Percentiles rank a stretch among this genome's conserved stretches.
Conservation (phyloP, 2,113 vertebrate species). For the Zeus faber region DNA sequence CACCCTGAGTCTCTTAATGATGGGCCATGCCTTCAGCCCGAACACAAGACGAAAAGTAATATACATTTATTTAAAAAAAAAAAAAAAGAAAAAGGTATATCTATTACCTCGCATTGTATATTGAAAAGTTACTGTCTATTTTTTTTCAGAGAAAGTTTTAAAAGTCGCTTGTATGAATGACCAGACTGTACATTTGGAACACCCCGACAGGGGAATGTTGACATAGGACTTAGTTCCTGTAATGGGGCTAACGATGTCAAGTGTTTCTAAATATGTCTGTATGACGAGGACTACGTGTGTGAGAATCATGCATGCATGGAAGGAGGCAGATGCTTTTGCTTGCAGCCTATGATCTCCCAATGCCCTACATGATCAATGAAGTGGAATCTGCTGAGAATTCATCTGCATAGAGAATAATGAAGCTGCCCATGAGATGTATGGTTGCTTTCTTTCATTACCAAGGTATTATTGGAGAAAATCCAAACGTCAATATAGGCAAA, state of each 20-base stretch:
- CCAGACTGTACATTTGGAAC: slow-evolving; percentile 19
- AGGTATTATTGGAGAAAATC: slow-evolving; percentile 19
- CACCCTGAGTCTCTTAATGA: slow-evolving; percentile 3
- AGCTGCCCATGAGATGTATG: slow-evolving; percentile 57
- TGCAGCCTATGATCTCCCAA: slow-evolving; percentile 53
- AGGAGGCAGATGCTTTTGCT: slow-evolving; percentile 54
- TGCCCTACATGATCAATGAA: slow-evolving; percentile 68
- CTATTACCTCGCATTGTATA: slow-evolving; percentile 48
- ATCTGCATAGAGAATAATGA: slow-evolving; percentile 51
- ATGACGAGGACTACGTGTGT: slow-evolving; percentile 29
- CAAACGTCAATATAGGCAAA: slow-evolving; percentile 31
- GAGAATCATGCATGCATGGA: slow-evolving; percentile 29
- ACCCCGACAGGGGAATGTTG: slow-evolving; percentile 20
- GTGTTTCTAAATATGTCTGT: slow-evolving; percentile 37
- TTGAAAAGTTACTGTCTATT: slow-evolving; percentile 31
- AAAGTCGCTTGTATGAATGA: slow-evolving; percentile 17
- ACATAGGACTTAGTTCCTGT: slow-evolving; percentile 34
- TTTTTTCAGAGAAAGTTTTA: slow-evolving; percentile 30
- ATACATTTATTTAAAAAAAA: slow-evolving; percentile 24
- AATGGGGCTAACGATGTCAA: slow-evolving; percentile 51
- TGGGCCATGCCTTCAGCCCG: slow-evolving; percentile 25
- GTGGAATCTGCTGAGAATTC: slow-evolving; percentile 62
- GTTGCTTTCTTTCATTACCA: slow-evolving; percentile 22
- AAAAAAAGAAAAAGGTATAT: slow-evolving; percentile 59
- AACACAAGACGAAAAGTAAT: too few relatives aligned